Conservation (phyloP, 2,888 invertebrate genomes). For the Clanis bilineata region DNA sequence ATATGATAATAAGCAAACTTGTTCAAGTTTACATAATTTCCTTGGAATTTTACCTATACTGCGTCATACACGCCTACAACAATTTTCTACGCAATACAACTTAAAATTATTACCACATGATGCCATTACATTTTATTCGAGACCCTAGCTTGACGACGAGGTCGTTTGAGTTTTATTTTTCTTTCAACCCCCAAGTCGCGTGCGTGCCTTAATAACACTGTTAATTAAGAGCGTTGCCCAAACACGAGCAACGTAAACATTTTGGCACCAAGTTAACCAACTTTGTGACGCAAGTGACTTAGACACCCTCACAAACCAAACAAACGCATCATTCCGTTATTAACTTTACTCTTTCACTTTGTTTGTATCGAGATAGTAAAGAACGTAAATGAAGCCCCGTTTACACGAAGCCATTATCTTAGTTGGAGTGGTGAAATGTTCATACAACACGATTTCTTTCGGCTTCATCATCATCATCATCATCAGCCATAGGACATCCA, state of each 20-base stretch:
- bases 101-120: neutral
- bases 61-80: neutral
- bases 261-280: conserved; percentile 52
- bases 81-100: neutral
- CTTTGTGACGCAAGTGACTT: conserved; percentile 47
- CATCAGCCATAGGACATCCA: too few species aligned
- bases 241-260: conserved; percentile 62
- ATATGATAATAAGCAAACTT: too few species aligned
- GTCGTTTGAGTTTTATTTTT: conserved; percentile 46
- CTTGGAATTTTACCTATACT: neutral
- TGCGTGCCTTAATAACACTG: conserved; percentile 61
- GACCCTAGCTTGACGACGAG: conserved; percentile 15
- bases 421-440: too few species aligned
- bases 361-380: neutral
- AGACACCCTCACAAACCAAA: conserved; percentile 30
- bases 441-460: too few species aligned
- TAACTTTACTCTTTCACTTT: neutral
- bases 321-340: conserved; percentile 15
- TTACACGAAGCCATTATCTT: too few species aligned
- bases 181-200: conserved; percentile 46
- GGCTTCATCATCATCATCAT: too few species aligned
- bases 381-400: neutral
- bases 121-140: conserved; percentile 17
- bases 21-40: too few species aligned
- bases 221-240: conserved; percentile 64